These are phyloP conservation scores for Thermophis baileyi DNA, from an alignment of 2,113 vertebrate genomes.

Conservation along the genomic window DNA sequence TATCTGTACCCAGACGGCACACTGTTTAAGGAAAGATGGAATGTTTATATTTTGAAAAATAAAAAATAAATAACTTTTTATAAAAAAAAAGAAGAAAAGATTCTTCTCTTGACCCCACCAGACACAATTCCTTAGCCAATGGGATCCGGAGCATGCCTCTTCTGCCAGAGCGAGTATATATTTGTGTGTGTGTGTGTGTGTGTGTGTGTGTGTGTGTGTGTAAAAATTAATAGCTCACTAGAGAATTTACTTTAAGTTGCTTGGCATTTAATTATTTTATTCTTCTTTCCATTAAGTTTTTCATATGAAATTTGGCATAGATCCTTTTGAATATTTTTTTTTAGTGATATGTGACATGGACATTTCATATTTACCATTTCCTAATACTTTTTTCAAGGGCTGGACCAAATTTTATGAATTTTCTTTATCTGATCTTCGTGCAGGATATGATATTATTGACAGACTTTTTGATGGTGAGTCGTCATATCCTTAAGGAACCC, in stretches of 20 bases:
- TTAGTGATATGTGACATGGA: not conserved
- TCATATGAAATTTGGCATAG: not conserved
- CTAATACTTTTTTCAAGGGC: conserved; percentile 71
- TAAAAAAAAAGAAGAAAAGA: no score
- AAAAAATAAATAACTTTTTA: no score
- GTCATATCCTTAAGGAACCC: not conserved
- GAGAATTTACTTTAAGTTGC: not conserved
- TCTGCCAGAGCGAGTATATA: not conserved
- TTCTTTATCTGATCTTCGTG: conserved; percentile 92
- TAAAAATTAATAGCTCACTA: not conserved
- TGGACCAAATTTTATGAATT: conserved; percentile 99
- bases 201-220: no score
- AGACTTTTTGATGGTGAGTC: conserved; percentile 88
- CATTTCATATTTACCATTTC: not conserved
- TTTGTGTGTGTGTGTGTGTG: no score
- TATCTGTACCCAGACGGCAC: no score
- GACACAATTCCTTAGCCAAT: not conserved
- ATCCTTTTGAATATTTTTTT: not conserved
- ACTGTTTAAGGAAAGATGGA: no score
- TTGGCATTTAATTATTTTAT: not conserved
- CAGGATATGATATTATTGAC: conserved; percentile 92
- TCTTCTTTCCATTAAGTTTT: not conserved
- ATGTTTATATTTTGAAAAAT: no score
- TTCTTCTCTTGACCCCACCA: no score
- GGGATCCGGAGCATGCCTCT: not conserved